A percentile compares a stretch with the other conserved stretches of the same genome.
Evolutionary conservation across 2,797 vertebrate genomes (phyloP).

Genomic region (Otolemur crassicaudatus): DNA sequence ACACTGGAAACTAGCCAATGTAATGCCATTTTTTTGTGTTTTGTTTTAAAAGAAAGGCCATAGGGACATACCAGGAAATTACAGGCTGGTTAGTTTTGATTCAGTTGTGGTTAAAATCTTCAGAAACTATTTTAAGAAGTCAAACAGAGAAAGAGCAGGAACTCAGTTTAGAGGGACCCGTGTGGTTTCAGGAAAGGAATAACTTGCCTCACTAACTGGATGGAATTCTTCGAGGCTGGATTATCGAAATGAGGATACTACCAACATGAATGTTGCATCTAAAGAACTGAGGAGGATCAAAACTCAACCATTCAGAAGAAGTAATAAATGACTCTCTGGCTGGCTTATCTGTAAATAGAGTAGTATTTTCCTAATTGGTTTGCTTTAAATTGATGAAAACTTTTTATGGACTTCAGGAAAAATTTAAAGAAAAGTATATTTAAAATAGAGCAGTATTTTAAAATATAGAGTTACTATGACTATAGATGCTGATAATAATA

Average conservation of each 20-base stretch:
- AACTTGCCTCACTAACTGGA: slow-evolving; percentile 69
- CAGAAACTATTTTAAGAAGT: slow-evolving; percentile 80
- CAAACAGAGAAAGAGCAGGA: slow-evolving; percentile 76
- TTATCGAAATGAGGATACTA: slow-evolving; percentile 53
- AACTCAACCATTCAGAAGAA: neutral
- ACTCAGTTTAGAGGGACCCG: slow-evolving; percentile 35
- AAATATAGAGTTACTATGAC: neutral
- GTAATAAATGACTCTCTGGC: neutral
- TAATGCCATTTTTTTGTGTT: slow-evolving; percentile 68
- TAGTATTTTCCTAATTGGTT: slow-evolving; percentile 1
- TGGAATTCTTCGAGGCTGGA: slow-evolving; percentile 72
- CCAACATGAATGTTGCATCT: neutral
- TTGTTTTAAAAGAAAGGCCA: slow-evolving; percentile 78
- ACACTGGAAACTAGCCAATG: slow-evolving; percentile 70
- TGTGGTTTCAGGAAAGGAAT: slow-evolving; percentile 64
- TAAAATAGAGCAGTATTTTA: slow-evolving; percentile 40
- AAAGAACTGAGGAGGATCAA: neutral
- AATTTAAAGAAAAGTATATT: neutral
- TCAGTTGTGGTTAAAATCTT: slow-evolving; percentile 82
- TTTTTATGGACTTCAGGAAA: slow-evolving; percentile 22
- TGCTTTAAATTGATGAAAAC: slow-evolving; percentile 58
- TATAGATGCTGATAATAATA: neutral
- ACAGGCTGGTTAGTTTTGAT: slow-evolving; percentile 83
- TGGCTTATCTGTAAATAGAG: slow-evolving; percentile 13
- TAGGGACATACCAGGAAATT: slow-evolving; percentile 82